Evolutionary conservation across 2,888 invertebrate genomes (phyloP).

Genomic region (Brachyptera risi): DNA sequence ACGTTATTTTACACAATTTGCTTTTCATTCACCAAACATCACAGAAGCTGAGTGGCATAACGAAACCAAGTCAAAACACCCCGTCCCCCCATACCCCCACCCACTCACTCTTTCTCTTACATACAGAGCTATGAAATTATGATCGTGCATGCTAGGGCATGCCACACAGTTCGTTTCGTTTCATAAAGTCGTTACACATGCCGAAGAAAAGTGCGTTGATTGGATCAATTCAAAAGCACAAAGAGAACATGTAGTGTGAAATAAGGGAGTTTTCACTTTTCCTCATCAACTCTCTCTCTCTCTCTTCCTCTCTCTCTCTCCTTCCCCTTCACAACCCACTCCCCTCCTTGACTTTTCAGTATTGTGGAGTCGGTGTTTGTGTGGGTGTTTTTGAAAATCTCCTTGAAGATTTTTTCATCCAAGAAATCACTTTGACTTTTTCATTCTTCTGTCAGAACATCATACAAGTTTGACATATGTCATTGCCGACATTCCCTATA

Average conservation of each 20-base stretch:
- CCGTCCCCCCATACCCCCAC: too few relatives aligned
- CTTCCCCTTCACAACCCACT: too few relatives aligned
- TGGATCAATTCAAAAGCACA: conserved; percentile 29
- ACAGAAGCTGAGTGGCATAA: conserved; percentile 1
- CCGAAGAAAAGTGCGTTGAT: conserved; percentile 18
- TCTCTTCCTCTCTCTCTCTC: too few relatives aligned
- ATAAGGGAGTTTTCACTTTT: conserved; percentile 47
- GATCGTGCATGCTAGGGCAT: neutral
- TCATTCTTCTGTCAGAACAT: conserved; percentile 26
- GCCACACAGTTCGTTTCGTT: neutral
- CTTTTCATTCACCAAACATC: neutral
- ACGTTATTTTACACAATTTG: neutral
- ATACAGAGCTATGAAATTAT: neutral
- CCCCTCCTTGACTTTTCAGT: conserved; percentile 40
- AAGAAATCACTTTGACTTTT: conserved; percentile 30
- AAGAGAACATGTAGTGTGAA: conserved; percentile 39
- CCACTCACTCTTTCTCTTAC: too few relatives aligned
- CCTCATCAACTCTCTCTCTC: too few relatives aligned
- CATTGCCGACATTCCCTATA: conserved; percentile 38
- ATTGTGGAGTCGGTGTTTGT: conserved; percentile 1
- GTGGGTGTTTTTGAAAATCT: conserved; percentile 24
- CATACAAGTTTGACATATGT: conserved; percentile 40
- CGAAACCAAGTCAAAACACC: neutral
- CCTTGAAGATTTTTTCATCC: conserved; percentile 21
- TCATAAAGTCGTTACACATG: conserved; percentile 24